Percentiles rank a stretch among this genome's conserved stretches.
phyloP scores from a whole-genome alignment of 2,888 invertebrate species.

The Drosophila quasianomalipes region DNA sequence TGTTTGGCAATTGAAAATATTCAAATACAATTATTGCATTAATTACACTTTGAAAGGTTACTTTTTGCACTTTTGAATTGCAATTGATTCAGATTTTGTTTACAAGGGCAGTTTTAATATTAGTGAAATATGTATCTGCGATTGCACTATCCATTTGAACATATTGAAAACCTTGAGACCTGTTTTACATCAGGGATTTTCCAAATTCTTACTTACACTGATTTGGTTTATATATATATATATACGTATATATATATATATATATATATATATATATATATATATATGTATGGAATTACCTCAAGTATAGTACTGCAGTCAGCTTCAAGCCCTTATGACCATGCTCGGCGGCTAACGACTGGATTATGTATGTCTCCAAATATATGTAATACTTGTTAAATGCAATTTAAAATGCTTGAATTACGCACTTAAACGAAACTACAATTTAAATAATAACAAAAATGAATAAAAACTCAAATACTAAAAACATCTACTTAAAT shows the following conservation, averaged over 20 bases:
- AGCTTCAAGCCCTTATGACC: conserved; percentile 35
- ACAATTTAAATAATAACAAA: conserved; percentile 16
- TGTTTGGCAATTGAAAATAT: background rate
- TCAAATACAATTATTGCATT: background rate
- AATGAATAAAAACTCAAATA: conserved; percentile 6
- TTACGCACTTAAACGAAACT: conserved; percentile 44
- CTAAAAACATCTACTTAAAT: conserved; percentile 10
- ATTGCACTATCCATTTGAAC: background rate
- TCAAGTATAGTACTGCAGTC: background rate
- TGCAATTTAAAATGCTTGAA: conserved; percentile 54
- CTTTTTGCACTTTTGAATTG: background rate
- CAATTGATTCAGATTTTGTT: background rate
- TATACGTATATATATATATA: background rate
- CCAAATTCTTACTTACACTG: background rate
- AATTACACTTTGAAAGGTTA: background rate
- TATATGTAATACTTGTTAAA: conserved; percentile 49
- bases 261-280: background rate
- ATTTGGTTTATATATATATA: background rate
- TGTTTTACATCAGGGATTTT: background rate
- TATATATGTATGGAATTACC: background rate
- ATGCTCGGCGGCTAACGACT: conserved; percentile 44
- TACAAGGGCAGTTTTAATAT: background rate
- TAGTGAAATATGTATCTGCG: background rate
- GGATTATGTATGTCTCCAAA: conserved; percentile 31
- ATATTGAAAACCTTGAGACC: background rate